A percentile compares a stretch with the other conserved stretches of the same genome.
Evolutionary conservation across 2,888 invertebrate genomes (phyloP).

Genomic region (Chalcosyrphus nemorum): DNA sequence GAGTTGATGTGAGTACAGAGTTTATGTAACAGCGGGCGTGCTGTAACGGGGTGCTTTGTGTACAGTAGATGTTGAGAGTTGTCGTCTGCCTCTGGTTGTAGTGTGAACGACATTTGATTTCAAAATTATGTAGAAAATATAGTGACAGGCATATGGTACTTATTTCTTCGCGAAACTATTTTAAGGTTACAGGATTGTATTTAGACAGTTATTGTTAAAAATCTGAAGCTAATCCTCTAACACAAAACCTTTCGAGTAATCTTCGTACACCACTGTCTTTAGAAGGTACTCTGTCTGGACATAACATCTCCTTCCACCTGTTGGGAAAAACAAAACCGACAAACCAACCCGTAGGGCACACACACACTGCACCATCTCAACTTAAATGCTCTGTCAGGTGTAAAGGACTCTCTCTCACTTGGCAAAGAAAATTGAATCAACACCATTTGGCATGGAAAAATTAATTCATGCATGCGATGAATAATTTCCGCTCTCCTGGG

Average conservation of each 20-base stretch:
- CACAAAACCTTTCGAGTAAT: too few relatives aligned
- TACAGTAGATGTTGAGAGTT: neutral
- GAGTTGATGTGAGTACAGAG: neutral
- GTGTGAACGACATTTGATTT: too few relatives aligned
- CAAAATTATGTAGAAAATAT: too few relatives aligned
- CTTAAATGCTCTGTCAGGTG: conserved; percentile 16
- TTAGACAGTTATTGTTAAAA: too few relatives aligned
- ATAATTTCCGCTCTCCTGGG: conserved; percentile 39
- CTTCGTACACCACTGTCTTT: neutral
- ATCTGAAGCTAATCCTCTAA: too few relatives aligned
- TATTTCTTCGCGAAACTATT: too few relatives aligned
- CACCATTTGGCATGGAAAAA: conserved; percentile 41
- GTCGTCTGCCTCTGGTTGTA: too few relatives aligned
- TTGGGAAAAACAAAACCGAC: neutral
- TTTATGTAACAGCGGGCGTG: neutral
- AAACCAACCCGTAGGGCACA: neutral
- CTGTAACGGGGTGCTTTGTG: neutral
- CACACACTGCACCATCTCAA: neutral
- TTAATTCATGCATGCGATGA: conserved; percentile 48
- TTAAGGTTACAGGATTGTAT: too few relatives aligned
- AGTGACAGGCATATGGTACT: too few relatives aligned
- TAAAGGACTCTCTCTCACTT: neutral
- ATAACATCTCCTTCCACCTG: neutral
- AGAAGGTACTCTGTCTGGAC: neutral
- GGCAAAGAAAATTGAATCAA: conserved; percentile 48